Conservation (phyloP, 2,113 vertebrate species). For the Solea senegalensis region DNA sequence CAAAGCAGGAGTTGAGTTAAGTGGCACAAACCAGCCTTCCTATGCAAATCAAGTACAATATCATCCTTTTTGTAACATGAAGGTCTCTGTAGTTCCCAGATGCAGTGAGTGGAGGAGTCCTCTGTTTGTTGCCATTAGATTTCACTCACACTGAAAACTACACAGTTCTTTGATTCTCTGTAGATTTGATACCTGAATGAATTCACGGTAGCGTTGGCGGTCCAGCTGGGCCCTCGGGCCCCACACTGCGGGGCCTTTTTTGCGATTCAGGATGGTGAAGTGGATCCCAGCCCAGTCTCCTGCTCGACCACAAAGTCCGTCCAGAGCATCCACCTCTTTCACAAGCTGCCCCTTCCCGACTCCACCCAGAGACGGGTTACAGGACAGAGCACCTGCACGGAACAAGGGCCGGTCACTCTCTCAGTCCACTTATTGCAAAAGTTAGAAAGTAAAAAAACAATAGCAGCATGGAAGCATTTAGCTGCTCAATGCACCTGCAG, state of each 20-base stretch:
- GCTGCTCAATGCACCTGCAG: no score
- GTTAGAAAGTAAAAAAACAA: no score
- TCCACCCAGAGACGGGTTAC: constrained; percentile 95
- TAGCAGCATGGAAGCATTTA: no score
- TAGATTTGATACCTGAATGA: constrained; percentile 86
- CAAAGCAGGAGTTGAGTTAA: no score
- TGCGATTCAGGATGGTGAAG: constrained; percentile 92
- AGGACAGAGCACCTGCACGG: constrained; percentile 89
- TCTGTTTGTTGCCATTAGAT: no score
- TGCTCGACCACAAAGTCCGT: constrained; percentile 90
- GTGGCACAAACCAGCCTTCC: no score
- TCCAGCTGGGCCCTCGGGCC: constrained; percentile 94
- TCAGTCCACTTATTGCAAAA: no score
- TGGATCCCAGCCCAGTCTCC: constrained; percentile 92
- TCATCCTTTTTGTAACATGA: no score
- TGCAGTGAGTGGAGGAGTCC: no score
- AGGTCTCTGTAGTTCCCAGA: no score
- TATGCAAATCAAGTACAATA: no score
- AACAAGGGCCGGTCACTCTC: no score
- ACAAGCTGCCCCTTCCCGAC: constrained; percentile 95
- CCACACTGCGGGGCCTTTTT: constrained; percentile 96
- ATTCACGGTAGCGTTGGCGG: constrained; percentile 85
- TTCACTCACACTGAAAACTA: not conserved
- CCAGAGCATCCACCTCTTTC: constrained; percentile 92
- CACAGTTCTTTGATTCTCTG: not conserved